Evolutionary conservation across 92 coral and sea anemone species (phyloP).

Genomic region (Zoanthus sociatus): DNA sequence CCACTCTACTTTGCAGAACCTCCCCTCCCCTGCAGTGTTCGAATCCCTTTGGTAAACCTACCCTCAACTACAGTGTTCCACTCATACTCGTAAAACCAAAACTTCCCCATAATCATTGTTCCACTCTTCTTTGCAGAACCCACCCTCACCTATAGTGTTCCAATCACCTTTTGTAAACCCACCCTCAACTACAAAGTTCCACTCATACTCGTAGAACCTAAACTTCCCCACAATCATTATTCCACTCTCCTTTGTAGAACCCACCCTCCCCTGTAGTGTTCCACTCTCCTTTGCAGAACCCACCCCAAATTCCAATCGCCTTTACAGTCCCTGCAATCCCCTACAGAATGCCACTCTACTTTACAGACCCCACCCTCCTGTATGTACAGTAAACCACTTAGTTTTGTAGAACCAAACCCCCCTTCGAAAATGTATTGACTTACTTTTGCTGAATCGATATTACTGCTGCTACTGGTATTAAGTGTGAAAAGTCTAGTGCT

Average conservation of each 20-base stretch:
- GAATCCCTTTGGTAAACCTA: too few relatives aligned
- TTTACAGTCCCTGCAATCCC: too few relatives aligned
- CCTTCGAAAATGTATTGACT: not conserved
- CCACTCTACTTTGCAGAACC: not conserved
- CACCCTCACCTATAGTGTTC: too few relatives aligned
- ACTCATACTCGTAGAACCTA: not conserved
- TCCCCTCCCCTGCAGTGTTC: not conserved
- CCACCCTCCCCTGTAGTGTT: too few relatives aligned
- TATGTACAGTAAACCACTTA: not conserved
- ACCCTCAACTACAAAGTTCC: too few relatives aligned
- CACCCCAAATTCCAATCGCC: too few relatives aligned
- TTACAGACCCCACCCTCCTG: too few relatives aligned
- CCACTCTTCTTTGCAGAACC: too few relatives aligned
- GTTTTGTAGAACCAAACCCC: not conserved
- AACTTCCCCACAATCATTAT: not conserved
- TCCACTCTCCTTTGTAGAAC: not conserved
- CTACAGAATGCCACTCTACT: too few relatives aligned
- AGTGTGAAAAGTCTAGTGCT: conserved; percentile 90
- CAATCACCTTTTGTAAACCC: too few relatives aligned
- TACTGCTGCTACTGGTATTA: conserved; percentile 64
- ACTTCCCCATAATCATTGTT: not conserved
- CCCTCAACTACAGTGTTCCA: too few relatives aligned
- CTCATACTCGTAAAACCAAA: not conserved
- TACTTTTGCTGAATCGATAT: conserved; percentile 47
- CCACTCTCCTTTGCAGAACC: too few relatives aligned